These are phyloP conservation scores for Cryptus viduatorius DNA, from an alignment of 2,888 invertebrate species.

Conservation along the genomic window DNA sequence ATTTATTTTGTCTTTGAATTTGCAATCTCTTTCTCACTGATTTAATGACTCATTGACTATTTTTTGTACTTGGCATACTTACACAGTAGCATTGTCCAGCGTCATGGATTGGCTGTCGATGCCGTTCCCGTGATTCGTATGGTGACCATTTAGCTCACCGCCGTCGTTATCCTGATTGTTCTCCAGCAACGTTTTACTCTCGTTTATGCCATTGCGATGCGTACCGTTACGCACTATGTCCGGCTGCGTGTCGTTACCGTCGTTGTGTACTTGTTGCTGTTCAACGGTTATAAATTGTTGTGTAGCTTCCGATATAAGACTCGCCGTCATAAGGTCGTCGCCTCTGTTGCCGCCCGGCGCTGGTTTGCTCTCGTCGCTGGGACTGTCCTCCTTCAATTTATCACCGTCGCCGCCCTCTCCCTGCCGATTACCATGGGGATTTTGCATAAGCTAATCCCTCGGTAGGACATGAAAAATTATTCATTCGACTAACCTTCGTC, in stretches of 20 bases:
- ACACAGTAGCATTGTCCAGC: conserved; percentile 84
- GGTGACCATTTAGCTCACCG: conserved; percentile 83
- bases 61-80: conserved; percentile 78
- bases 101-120: conserved; percentile 83
- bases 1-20: conserved; percentile 24
- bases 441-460: conserved; percentile 14
- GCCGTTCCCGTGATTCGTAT: conserved; percentile 82
- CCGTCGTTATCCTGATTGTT: conserved; percentile 81
- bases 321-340: conserved; percentile 83
- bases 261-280: conserved; percentile 78
- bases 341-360: conserved; percentile 77
- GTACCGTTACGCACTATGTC: conserved; percentile 81
- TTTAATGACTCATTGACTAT: conserved; percentile 43
- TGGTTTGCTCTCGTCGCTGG: conserved; percentile 80
- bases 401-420: conserved; percentile 82
- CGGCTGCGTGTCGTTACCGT: conserved; percentile 75
- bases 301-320: conserved; percentile 84
- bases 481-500: conserved; percentile 82
- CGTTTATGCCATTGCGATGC: conserved; percentile 81
- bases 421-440: conserved; percentile 66
- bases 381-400: conserved; percentile 83
- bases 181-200: conserved; percentile 80
- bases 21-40: conserved; percentile 23
- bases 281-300: conserved; percentile 82
- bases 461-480: not conserved